Base-by-base conservation (phyloP, 2,113 vertebrate species). In the Channa argus region DNA sequence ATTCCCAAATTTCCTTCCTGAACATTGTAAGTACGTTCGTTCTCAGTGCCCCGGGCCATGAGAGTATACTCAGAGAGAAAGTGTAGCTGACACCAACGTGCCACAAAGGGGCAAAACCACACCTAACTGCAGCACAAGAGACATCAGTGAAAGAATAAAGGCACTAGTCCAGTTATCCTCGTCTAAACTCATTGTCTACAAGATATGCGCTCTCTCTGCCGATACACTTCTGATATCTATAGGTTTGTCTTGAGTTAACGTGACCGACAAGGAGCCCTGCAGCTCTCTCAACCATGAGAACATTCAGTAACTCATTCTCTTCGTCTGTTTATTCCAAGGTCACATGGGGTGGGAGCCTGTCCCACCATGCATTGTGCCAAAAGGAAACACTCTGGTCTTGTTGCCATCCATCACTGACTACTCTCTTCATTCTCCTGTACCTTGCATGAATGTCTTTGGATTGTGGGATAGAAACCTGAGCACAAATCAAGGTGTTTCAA, bases 321-420 rank as follows among this genome's bases (percentile, higher is more conserved):
- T 81, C 56, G 83, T 76, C 51, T 76, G 81, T 71, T 80, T 74
- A 58, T 81, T 85, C 24, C 63, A 10, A 74, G 49, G 64, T 53
- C 74, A 63, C 52, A 15, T 63, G 51, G 24, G 63, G 51, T 14
- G 50, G 79, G 59, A 75, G 62, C 70, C 39, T 34, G 8, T 82
- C 77, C 81, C 79, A 75, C 50, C 46, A 33, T 65, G 80, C 47
- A 46, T 33, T 70, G 75, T 61, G 65, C 37, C 66, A 61, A 77
- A 74, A 72, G 69, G 80, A 77, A 66, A 69, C 63, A 64, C 64
- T 69, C 15, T 0, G 0, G 36, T 53, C 58, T 11, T 24, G 63
- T 65, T 3, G 6, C 43, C 44, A 65, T 41, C 44, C 63, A 79
- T 65, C 45, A 67, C 52, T 13, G 50, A 11, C 6, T 15, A 62